These are phyloP conservation scores for Leptopilina boulardi DNA, from an alignment of 1,140 invertebrate genomes.

Conservation along the genomic window DNA sequence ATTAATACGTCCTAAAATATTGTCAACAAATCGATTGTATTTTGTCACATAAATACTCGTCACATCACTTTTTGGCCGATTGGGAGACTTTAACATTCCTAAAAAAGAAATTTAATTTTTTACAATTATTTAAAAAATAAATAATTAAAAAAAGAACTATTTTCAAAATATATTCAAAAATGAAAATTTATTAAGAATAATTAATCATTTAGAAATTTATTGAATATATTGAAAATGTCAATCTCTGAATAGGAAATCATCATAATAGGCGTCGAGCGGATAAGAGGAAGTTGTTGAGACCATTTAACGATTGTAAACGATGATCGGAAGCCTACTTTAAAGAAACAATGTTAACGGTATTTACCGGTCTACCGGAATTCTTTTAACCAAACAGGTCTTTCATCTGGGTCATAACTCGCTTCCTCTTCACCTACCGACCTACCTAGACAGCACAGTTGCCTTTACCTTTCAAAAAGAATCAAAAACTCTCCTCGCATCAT, in stretches of 20 bases:
- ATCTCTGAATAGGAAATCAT: conserved; percentile 33
- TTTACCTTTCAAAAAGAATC: conserved; percentile 40
- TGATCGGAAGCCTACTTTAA: conserved; percentile 56
- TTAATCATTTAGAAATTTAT: no score
- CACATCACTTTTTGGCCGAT: conserved; percentile 70
- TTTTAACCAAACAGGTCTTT: conserved; percentile 67
- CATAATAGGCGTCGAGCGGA: conserved; percentile 42
- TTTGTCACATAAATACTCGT: conserved; percentile 84
- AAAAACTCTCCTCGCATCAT: conserved; percentile 55
- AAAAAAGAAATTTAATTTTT: conserved; percentile 42
- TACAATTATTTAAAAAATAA: neutral
- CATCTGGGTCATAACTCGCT: conserved; percentile 67
- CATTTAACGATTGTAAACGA: conserved; percentile 50
- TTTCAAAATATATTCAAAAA: no score
- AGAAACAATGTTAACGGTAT: conserved; percentile 63
- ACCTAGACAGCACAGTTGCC: conserved; percentile 59
- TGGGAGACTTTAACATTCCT: conserved; percentile 68
- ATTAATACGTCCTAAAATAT: conserved; percentile 86
- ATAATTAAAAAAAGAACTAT: no score
- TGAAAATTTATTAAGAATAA: no score
- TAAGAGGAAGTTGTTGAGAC: conserved; percentile 53
- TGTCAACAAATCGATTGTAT: conserved; percentile 90
- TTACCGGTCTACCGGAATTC: conserved; percentile 65
- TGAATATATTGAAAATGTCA: neutral
- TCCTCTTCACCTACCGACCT: conserved; percentile 70